These are phyloP conservation scores for Microcebus griseorufus DNA, from an alignment of 2,113 vertebrate species.

Conservation along the genomic window DNA sequence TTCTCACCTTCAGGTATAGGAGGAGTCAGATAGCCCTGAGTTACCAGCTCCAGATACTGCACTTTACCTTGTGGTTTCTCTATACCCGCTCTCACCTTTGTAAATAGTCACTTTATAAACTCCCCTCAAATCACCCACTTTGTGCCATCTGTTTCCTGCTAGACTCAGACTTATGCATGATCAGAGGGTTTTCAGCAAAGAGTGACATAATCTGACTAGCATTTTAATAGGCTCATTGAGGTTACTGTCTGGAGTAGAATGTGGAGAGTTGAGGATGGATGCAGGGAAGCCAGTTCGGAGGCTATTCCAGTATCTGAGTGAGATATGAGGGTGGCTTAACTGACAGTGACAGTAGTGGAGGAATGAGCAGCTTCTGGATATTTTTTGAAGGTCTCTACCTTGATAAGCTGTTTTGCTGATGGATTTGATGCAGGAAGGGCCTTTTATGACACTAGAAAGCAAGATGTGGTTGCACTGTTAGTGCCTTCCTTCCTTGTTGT, in stretches of 20 bases:
- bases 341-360: not conserved
- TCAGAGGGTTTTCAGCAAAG: not conserved
- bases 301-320: not conserved
- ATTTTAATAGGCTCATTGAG: not conserved
- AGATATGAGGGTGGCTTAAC: not conserved
- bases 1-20: not conserved
- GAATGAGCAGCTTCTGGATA: not conserved
- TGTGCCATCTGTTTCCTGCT: slow-evolving; percentile 15
- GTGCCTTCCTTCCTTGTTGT: not conserved
- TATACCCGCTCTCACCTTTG: not conserved
- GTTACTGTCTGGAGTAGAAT: not conserved
- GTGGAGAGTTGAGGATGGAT: not conserved
- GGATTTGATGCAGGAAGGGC: not conserved
- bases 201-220: not conserved
- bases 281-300: not conserved
- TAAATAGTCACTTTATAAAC: not conserved
- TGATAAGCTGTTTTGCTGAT: not conserved
- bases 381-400: not conserved
- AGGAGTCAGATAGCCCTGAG: not conserved
- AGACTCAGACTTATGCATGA: not conserved
- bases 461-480: not conserved
- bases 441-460: not conserved
- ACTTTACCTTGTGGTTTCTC: not conserved
- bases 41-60: not conserved
- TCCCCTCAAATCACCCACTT: slow-evolving; percentile 6